Evolutionary conservation across 2,797 vertebrate genomes (phyloP).

Genomic region (Tiaroga cobitis): DNA sequence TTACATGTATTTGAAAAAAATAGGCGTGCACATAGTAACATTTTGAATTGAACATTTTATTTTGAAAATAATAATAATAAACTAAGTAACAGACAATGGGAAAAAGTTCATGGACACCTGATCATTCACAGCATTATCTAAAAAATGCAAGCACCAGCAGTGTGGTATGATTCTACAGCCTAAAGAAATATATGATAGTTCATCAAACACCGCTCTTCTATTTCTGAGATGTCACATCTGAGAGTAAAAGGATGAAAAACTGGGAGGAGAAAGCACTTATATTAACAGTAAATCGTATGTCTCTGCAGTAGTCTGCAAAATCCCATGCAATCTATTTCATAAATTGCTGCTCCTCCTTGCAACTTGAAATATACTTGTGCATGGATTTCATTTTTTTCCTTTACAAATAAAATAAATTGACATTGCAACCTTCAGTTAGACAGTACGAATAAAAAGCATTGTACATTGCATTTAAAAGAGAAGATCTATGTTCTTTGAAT

Average conservation of each 20-base stretch:
- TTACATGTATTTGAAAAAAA: not conserved
- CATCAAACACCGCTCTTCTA: not conserved
- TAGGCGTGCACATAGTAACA: not conserved
- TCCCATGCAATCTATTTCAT: not conserved
- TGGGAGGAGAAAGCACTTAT: not conserved
- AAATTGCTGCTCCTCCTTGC: conserved; percentile 7
- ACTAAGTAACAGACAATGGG: not conserved
- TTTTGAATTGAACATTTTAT: not conserved
- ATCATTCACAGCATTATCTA: not conserved
- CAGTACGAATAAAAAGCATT: not conserved
- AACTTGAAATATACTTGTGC: conserved; percentile 22
- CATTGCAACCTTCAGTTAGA: not conserved
- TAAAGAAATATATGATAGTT: not conserved
- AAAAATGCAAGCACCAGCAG: not conserved
- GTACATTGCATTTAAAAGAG: not conserved
- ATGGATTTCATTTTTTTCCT: not conserved
- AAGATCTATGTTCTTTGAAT: not conserved
- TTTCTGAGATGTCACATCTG: conserved; percentile 18
- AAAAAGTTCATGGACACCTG: not conserved
- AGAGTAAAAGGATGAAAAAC: not conserved
- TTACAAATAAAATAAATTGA: not conserved
- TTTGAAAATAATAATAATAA: too few species aligned
- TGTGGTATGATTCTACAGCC: not conserved
- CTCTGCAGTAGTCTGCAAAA: conserved; percentile 9
- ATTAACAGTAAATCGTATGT: conserved; percentile 28